Base-by-base conservation (phyloP, 2,888 invertebrate genomes). In the Metalampra italica region DNA sequence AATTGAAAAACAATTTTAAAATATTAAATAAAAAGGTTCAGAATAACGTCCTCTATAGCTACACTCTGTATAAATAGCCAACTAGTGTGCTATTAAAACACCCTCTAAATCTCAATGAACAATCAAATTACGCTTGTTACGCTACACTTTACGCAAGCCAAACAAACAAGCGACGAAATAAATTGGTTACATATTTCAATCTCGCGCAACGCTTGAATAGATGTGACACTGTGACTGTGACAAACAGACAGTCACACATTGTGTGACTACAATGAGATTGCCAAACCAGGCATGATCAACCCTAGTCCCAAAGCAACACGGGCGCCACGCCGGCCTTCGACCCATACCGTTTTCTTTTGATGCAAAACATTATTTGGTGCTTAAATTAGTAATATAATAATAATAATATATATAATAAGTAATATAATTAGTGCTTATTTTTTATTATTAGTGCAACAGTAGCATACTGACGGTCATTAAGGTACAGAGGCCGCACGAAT, bases 161-260 rank as follows among this genome's bases (percentile, higher is more conserved):
- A 37, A 48, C 51, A 51, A 47, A 47, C 43, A 42, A 47, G 42
- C 44, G 34, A 38, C 30, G 12, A 32, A 45, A 54, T 50, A 52
- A 54, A 54, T 54, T 47, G 48, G 32, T 13, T 9, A 40, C 45
- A 47, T 52, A 49, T 52, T 54, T 54, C 50, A 54, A 44, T 34
- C 32, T 11, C 32, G 32, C 32, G 32, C 32, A 32, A 32, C 32
- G 11, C 32, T 32, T 32, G 32, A 32, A 32, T 32, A 32, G 32
- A 11, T 32, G 32, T 32, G 32, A 32, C 32, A 32, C 32, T 32
- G 9, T 8, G 32, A 22, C 22, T 32, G 32, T 32, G 32, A 32
- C 32, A 32, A 32, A 32, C 32, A 32, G 32, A 32, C n/a, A 13
- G 13, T 14, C 36, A 44, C 15, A 44, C 44, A 11, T 42, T 42